phyloP scores from a whole-genome alignment of 2,113 vertebrate genomes.

The Arvicanthis niloticus region DNA sequence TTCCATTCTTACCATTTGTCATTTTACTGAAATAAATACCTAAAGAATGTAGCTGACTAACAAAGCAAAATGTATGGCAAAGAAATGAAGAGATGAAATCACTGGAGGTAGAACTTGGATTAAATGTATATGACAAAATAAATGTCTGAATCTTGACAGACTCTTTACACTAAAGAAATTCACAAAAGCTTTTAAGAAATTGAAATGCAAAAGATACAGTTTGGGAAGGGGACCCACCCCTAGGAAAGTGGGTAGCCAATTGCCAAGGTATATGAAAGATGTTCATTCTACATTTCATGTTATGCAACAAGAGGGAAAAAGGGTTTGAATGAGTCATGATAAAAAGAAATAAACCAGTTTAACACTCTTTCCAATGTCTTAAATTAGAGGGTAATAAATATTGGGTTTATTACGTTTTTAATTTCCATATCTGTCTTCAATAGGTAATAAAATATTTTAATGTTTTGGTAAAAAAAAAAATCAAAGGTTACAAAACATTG shows the following conservation, averaged over 20 bases:
- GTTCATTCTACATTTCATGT: neutral
- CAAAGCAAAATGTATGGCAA: neutral
- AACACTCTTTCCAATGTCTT: neutral
- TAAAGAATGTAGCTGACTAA: neutral
- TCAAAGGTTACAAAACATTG: neutral
- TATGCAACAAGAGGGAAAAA: neutral
- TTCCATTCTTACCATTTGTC: neutral
- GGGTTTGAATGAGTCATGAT: neutral
- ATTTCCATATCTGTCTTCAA: neutral
- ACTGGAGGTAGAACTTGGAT: neutral
- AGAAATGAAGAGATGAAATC: neutral
- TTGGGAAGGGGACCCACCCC: neutral
- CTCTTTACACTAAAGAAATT: neutral
- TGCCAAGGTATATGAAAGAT: constrained; percentile 24
- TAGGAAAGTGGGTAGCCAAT: neutral
- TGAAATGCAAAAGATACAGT: neutral
- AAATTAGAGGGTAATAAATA: neutral
- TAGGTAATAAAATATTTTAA: neutral
- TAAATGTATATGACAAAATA: constrained; percentile 7
- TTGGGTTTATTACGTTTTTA: neutral
- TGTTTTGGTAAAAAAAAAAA: neutral
- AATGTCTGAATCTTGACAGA: neutral
- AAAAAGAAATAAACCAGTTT: constrained; percentile 32
- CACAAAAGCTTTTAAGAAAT: neutral
- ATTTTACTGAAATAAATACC: constrained; percentile 12